Evolutionary conservation across 2,888 invertebrate genomes (phyloP).

Genomic region (Drosophila setosimentum): DNA sequence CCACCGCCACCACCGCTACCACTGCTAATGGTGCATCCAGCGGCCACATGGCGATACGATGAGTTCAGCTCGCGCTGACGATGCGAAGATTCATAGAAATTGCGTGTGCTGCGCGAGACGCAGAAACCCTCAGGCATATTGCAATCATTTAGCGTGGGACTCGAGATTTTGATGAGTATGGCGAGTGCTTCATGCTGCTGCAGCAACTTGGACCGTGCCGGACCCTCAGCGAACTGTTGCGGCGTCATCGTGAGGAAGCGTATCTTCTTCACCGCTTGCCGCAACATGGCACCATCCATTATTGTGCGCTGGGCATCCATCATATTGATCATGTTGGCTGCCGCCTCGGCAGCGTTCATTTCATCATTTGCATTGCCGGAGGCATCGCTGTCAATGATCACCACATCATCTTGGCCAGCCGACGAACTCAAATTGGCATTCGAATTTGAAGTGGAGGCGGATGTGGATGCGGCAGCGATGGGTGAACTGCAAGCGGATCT

Average conservation of each 20-base stretch:
- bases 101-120: slow-evolving; percentile 84
- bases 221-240: slow-evolving; percentile 93
- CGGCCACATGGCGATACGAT: slow-evolving; percentile 67
- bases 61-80: slow-evolving; percentile 82
- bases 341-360: slow-evolving; percentile 53
- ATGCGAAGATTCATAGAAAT: slow-evolving; percentile 75
- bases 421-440: slow-evolving; percentile 5
- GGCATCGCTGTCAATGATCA: slow-evolving; percentile 81
- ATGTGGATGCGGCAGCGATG: not conserved
- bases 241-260: slow-evolving; percentile 92
- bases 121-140: slow-evolving; percentile 92
- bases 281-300: slow-evolving; percentile 85
- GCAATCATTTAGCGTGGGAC: slow-evolving; percentile 88
- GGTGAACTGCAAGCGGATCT: slow-evolving; percentile 31
- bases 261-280: slow-evolving; percentile 91
- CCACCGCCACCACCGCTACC: not conserved
- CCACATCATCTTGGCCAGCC: slow-evolving; percentile 70
- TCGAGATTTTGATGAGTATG: slow-evolving; percentile 92
- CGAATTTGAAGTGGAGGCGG: slow-evolving; percentile 19
- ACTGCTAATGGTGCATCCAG: slow-evolving; percentile 19
- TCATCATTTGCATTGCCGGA: slow-evolving; percentile 60
- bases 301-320: slow-evolving; percentile 81
- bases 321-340: slow-evolving; percentile 73
- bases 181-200: slow-evolving; percentile 92
- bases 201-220: slow-evolving; percentile 90